Conservation (phyloP, 2,888 invertebrate genomes). For the Tipula lateralis region DNA sequence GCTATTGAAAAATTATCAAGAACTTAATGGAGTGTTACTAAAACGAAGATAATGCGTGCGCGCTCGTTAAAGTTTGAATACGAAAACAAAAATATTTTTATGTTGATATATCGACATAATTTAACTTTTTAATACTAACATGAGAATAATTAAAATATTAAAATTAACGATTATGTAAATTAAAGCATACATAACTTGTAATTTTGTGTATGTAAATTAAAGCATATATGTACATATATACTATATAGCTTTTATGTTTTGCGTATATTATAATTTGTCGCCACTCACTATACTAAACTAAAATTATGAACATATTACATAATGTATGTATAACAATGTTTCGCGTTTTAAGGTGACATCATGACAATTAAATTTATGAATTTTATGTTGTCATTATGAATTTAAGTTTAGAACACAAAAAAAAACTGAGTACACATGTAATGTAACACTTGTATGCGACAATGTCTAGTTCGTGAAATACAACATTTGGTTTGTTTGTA, state of each 20-base stretch:
- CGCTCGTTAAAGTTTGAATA: background rate
- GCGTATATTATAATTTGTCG: background rate
- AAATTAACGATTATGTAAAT: constrained; percentile 5
- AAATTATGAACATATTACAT: background rate
- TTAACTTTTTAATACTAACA: background rate
- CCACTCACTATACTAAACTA: background rate
- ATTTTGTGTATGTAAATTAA: background rate
- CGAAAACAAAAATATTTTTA: background rate
- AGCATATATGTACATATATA: background rate
- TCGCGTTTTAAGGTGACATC: constrained; percentile 24
- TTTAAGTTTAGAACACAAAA: background rate
- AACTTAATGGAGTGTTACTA: background rate
- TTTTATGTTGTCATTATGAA: constrained; percentile 11
- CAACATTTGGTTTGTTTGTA: no score
- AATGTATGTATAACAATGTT: background rate
- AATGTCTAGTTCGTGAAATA: background rate
- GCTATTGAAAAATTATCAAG: background rate
- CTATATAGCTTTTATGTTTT: background rate
- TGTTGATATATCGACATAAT: background rate
- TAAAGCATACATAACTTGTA: background rate
- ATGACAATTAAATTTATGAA: constrained; percentile 2
- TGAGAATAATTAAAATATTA: constrained; percentile 11
- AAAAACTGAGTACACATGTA: background rate
- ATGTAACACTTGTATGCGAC: background rate
- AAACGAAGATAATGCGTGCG: constrained; percentile 3